Base-by-base conservation (phyloP, 2,113 vertebrate species). In the Psophia crepitans region DNA sequence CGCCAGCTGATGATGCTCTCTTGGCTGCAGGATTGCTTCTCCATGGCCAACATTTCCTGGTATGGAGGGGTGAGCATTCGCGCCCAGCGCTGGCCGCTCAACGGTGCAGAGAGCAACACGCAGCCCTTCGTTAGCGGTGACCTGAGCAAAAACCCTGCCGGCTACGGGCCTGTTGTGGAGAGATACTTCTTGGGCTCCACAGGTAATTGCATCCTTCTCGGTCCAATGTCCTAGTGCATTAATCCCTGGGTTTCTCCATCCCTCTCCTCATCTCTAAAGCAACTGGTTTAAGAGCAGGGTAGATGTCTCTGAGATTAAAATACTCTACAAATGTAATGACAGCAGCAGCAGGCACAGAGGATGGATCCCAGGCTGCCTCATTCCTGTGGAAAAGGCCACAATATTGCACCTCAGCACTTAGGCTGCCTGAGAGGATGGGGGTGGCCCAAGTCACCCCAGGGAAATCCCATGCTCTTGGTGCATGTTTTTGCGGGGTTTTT, bases 11-110 rank as follows among this genome's bases (percentile, higher is more conserved):
- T 0, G n/a, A 5, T 16, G 65, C 23, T 90, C 56, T 85, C 35
- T 39, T 3, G 78, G 64, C 93, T 56, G 44, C 97, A 99, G 99
- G 98, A 99, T 56, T 99, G 99, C 89, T 99, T 99, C 96, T 99
- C 99, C 84, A 99, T 99, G 99, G 95, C 93, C 48, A 99, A 99
- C 7, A 54, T 99, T 60, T 99, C 99, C 41, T 99, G 99, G 99
- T 99, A 99, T 0, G 99, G 99, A 4, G 99, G 99, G 13, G 98
- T 97, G 3, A 98, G 98, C 54, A 64, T 98, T 57, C 97, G 27
- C 3, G 97, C 98, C 44, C 98, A 98, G 92, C 98, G 93, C 32
- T 99, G 99, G 99, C 99, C 99, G 0, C 98, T 99, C 74, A 99
- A 99, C 1, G 49, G 95, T 1, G 97, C 98, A 8, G 98, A 99